Base-by-base conservation (phyloP, 2,797 vertebrate genomes). In the Valencia hispanica region DNA sequence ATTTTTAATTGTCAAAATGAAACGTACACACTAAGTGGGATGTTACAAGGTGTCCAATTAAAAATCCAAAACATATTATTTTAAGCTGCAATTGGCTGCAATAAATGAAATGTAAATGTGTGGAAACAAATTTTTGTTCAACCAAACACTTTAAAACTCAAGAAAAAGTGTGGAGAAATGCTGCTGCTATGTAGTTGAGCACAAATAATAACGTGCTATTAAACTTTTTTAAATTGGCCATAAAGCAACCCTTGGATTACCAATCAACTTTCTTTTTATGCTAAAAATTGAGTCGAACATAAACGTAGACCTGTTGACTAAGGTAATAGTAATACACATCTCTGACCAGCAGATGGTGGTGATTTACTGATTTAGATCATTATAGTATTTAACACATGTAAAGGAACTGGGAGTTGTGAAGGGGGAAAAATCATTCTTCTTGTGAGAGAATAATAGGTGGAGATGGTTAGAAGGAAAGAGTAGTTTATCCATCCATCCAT, bases 291-390 rank as follows among this genome's bases (percentile, higher is more conserved):
- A 47, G 25, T 78, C n/a, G 34, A 27, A 20, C 70, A 15, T 32
- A 68, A 69, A n/a, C 17, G 43, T 4, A 10, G 5, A 3, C n/a
- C n/a, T n/a, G n/a, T 41, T 39, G 18, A 50, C 6, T 25, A 36
- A 68, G 9, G 72, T 57, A 68, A 73, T 1, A 18, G 77, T 68
- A 81, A 63, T 84, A 75, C 71, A 32, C 14, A 2, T 2, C 22
- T 5, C 14, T 8, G 1, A 78, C 91, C 95, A 94, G 85, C 88
- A 95, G 94, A 92, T 94, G 93, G 92, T 74, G 89, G 69, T 93
- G 92, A 87, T 92, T 89, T 75, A 85, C 84, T 89, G 61, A 61
- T 36, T 86, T 70, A 18, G 72, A 55, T 27, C 14, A 8, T 9
- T 45, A 1, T 27, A 66, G 20, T 39, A 39, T 59, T 45, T 9